A percentile compares a stretch with the other conserved stretches of the same genome.
These are phyloP conservation scores for Brachionus rotundiformis DNA, from an alignment of 1,140 invertebrate species.

Conservation along the genomic window DNA sequence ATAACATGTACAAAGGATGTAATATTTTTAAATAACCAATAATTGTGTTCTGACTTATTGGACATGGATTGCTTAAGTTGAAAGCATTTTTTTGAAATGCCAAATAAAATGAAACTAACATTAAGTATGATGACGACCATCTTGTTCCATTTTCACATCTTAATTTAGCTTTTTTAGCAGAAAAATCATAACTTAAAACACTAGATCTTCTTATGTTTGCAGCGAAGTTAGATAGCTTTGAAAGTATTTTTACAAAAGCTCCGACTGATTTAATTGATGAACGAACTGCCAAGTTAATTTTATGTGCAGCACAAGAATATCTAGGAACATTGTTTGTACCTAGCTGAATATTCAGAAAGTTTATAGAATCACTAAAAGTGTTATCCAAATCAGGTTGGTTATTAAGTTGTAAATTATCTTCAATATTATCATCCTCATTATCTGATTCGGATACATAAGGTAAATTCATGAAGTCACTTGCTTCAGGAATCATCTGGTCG, in stretches of 20 bases:
- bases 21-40: too few relatives aligned
- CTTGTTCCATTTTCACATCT: background rate
- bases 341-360: background rate
- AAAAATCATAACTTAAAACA: background rate
- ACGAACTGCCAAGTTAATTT: background rate
- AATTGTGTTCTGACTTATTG: too few relatives aligned
- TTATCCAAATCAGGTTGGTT: background rate
- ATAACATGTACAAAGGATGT: too few relatives aligned
- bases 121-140: too few relatives aligned
- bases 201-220: background rate
- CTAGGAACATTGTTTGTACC: background rate
- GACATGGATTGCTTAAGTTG: too few relatives aligned
- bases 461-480: background rate
- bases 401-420: background rate
- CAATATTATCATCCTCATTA: background rate
- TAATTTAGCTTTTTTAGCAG: background rate
- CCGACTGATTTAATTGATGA: background rate
- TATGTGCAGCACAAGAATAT: background rate
- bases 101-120: too few relatives aligned
- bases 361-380: background rate
- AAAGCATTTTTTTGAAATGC: too few relatives aligned
- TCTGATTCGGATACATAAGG: background rate
- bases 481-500: background rate
- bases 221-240: background rate
- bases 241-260: background rate